Base-by-base conservation (phyloP, 1,140 invertebrate genomes). In the Drosophila funebris region DNA sequence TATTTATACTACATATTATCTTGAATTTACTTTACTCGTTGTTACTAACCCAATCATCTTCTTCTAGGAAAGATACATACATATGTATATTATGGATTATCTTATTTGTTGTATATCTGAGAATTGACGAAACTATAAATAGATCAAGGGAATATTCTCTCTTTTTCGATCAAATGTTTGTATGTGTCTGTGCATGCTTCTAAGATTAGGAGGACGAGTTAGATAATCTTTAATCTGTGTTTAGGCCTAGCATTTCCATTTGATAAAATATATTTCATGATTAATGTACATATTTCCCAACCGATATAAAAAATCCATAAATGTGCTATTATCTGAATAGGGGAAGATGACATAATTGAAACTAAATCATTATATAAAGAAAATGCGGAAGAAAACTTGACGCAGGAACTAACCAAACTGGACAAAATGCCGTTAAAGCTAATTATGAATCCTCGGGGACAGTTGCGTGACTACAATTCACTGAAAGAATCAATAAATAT, bases 401-500 rank as follows among this genome's bases (percentile, higher is more conserved):
- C 27, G 33, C 37, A 56, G 48, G 82, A 85, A 69, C 39, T 77
- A 69, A 68, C 27, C 22, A 77, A 87, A 27, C 54, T 93, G 92
- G 93, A 93, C 11, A 96, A 96, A 92, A 92, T 95, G 11, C 93
- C 94, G 33, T 90, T 97, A 43, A 96, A 96, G 91, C 93, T 96
- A 60, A 93, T 97, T 80, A 96, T 96, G 95, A 96, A 96, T 92
- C 96, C 96, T 18, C 92, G 94, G 78, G 95, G 96, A 8, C 94
- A 96, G 91, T 93, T 96, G 1, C 93, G 96, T 78, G 96, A 96
- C 82, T 92, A 95, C 67, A 93, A 93, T 39, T 93, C 93, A 24
- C 85, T 95, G 3, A 92, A 93, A 63, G 93, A 94, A 81, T 94
- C 94, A 7, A 92, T 93, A 56, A 93, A 93, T 39, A 93, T 94